Evolutionary conservation across 1,140 invertebrate species (phyloP).

Genomic region (Nephila pilipes): DNA sequence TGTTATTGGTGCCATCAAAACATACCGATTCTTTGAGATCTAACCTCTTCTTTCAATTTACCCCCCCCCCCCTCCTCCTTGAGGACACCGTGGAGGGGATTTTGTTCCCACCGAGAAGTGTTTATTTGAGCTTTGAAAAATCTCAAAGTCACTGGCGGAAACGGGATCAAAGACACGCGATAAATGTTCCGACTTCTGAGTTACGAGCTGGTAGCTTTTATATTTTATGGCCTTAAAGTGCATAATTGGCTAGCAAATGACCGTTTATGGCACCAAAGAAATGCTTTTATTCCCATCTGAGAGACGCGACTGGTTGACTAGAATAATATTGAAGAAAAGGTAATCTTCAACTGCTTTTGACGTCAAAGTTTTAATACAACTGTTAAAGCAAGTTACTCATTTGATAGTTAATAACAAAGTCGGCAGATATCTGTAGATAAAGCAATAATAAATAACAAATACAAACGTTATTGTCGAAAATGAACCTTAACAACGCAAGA

Average conservation of each 20-base stretch:
- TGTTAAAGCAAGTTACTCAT: too few species aligned
- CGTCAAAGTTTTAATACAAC: too few species aligned
- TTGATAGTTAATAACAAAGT: too few species aligned
- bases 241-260: constrained; percentile 17
- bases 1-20: neutral
- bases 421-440: too few species aligned
- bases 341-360: too few species aligned
- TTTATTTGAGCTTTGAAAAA: neutral
- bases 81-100: neutral
- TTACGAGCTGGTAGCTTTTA: constrained; percentile 1
- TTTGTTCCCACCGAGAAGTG: neutral
- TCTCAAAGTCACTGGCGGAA: neutral
- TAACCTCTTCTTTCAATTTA: too few species aligned
- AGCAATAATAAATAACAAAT: too few species aligned
- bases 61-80: neutral
- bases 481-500: too few species aligned
- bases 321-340: too few species aligned
- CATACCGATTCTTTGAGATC: neutral
- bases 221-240: neutral
- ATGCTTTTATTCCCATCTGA: too few species aligned
- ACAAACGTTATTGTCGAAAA: too few species aligned
- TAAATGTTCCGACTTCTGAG: constrained; percentile 12
- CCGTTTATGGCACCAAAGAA: neutral
- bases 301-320: too few species aligned
- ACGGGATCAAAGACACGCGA: neutral